Conservation (phyloP, 2,888 invertebrate genomes). For the Lymantria dispar region DNA sequence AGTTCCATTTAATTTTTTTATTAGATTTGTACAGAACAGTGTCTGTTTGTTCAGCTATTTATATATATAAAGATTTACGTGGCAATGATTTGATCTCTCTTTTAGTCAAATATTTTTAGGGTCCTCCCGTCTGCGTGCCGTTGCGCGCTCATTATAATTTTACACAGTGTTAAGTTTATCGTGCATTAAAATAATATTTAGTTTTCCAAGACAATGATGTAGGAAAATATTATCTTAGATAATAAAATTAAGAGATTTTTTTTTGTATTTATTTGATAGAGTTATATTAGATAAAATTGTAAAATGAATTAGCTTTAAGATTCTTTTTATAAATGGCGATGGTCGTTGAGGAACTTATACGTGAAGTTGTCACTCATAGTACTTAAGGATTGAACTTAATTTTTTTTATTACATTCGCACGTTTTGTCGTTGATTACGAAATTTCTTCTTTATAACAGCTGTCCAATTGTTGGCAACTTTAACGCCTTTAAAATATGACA, state of each 20-base stretch:
- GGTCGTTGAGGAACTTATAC: constrained; percentile 66
- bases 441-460: constrained; percentile 11
- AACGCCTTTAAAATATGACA: constrained; percentile 31
- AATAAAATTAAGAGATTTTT: constrained; percentile 72
- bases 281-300: constrained; percentile 82
- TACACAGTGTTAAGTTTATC: constrained; percentile 61
- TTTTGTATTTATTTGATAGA: constrained; percentile 83
- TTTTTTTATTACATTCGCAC: constrained; percentile 50
- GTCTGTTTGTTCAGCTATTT: no score
- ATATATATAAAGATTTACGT: no score
- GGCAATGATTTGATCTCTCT: constrained; percentile 89
- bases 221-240: constrained; percentile 80
- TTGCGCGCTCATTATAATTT: constrained; percentile 54
- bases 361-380: constrained; percentile 65
- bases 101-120: constrained; percentile 86
- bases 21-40: no score
- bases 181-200: constrained; percentile 68
- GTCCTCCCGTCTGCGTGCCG: constrained; percentile 55
- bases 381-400: constrained; percentile 72
- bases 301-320: constrained; percentile 76
- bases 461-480: constrained; percentile 12
- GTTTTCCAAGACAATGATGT: constrained; percentile 74
- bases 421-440: constrained; percentile 28
- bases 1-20: no score
- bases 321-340: constrained; percentile 75